These are phyloP conservation scores for Dorcus hopei DNA, from an alignment of 2,888 invertebrate genomes.

Conservation along the genomic window DNA sequence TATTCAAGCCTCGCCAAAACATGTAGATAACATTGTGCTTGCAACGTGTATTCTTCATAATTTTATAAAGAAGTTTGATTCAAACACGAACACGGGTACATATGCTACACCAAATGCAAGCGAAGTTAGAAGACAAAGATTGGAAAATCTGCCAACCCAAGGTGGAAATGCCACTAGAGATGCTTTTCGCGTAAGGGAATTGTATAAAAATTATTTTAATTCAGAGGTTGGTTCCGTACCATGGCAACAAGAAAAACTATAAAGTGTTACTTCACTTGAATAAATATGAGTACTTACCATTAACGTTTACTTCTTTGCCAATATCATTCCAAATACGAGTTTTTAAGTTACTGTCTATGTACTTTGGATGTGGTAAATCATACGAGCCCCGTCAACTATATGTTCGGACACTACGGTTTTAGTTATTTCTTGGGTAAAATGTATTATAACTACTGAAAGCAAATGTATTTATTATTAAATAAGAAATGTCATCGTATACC, in stretches of 20 bases:
- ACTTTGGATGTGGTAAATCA: conserved; percentile 6
- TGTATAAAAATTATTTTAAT: conserved; percentile 17
- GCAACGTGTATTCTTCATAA: conserved; percentile 21
- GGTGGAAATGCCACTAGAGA: conserved; percentile 16
- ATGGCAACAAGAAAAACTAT: conserved; percentile 19
- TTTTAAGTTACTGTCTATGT: conserved; percentile 6
- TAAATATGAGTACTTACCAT: conserved; percentile 2
- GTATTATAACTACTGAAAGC: no score
- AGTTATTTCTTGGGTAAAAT: no score
- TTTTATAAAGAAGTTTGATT: conserved; percentile 19
- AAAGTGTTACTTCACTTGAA: neutral
- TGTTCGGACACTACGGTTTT: no score
- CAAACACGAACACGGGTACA: neutral
- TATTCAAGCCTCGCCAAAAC: conserved; percentile 18
- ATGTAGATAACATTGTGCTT: conserved; percentile 6
- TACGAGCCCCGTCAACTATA: no score
- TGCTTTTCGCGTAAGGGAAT: conserved; percentile 20
- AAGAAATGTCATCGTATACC: no score
- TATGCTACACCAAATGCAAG: neutral
- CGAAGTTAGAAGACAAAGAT: neutral
- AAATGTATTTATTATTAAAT: no score
- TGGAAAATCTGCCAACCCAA: conserved; percentile 1
- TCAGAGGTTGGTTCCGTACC: conserved; percentile 21
- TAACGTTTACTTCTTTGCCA: conserved; percentile 3
- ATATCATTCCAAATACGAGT: conserved; percentile 8